Percentiles rank a stretch among this genome's conserved stretches.
These are phyloP conservation scores for Apteryx mantelli DNA, from an alignment of 2,113 vertebrate species.

Conservation along the genomic window DNA sequence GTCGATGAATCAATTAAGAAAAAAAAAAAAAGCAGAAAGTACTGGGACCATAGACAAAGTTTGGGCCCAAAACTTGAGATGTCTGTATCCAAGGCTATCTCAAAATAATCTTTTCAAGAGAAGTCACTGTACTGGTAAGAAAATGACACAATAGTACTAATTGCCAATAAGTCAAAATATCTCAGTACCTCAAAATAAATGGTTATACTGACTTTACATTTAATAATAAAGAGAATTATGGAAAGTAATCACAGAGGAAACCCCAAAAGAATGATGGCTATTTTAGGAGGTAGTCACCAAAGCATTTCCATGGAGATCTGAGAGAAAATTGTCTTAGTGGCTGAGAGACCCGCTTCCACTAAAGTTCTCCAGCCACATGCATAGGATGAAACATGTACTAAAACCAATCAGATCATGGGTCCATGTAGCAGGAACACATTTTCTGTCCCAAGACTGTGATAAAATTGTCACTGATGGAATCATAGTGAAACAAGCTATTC, in stretches of 20 bases:
- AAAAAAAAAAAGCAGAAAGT: not conserved
- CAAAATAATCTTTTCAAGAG: not conserved
- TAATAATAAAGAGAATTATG: not conserved
- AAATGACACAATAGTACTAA: not conserved
- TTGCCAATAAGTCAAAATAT: not conserved
- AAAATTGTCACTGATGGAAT: not conserved
- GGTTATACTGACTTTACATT: not conserved
- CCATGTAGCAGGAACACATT: not conserved
- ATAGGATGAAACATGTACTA: not conserved
- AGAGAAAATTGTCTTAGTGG: not conserved
- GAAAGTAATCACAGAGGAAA: not conserved
- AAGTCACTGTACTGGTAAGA: not conserved
- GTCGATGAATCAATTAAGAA: not conserved
- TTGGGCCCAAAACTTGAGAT: not conserved
- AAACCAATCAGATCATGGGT: not conserved
- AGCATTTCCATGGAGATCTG: not conserved
- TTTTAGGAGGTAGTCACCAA: not conserved
- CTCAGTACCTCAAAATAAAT: not conserved
- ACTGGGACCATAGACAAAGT: rapidly evolving
- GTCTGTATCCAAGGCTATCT: not conserved
- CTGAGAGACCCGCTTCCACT: not conserved
- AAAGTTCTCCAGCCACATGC: not conserved
- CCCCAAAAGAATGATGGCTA: not conserved
- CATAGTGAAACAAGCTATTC: not conserved
- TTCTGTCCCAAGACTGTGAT: not conserved